Evolutionary conservation across 2,113 vertebrate genomes (phyloP), one percentile per base, ranked within the genome.

Genomic region (Otolemur garnettii): DNA sequence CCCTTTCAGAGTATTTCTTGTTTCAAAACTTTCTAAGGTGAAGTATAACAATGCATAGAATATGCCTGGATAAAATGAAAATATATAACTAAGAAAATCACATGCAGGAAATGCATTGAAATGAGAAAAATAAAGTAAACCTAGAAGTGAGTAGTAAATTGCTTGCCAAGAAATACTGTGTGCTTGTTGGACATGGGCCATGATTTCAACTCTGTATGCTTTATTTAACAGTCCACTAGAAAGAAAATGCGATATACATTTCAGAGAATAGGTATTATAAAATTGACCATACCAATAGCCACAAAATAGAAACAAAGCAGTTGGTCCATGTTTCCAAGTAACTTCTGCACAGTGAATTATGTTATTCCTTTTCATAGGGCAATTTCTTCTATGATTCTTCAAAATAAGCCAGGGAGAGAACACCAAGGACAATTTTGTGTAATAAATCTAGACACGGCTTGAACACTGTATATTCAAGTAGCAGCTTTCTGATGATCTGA

Each of bases 31-130:
- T 17, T 53, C 90, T 55, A 62, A 42, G 33, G 14, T 81, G 5
- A 15, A 77, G 4, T 84, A 4, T 74, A 81, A 66, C 30, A 50
- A 87, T 68, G 28, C 30, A 62, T 72, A 42, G 45, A 53, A 35
- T 28, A 55, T 93, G 62, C 17, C 4, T 14, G 42, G 60, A 53
- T 57, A 69, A 55, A 83, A 77, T 68, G 22, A 91, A 94, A 88
- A 77, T 78, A 85, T 42, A n/a, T 53, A 94, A 79, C 28, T 79
- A 94, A 28, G 62, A 62, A 96, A 96, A 83, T 71, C 53, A 80
- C 10, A 17, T 33, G 35, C 88, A 60, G 24, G 50, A 5, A 28
- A 68, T 79, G 38, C 68, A 66, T 10, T 72, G 35, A 94, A 90
- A 81, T 21, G 28, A 64, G 33, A 86, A 75, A 89, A 81, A 60